Percentiles rank a stretch among this genome's conserved stretches.
These are phyloP conservation scores for Papilio machaon DNA, from an alignment of 1,140 invertebrate species.

Conservation along the genomic window DNA sequence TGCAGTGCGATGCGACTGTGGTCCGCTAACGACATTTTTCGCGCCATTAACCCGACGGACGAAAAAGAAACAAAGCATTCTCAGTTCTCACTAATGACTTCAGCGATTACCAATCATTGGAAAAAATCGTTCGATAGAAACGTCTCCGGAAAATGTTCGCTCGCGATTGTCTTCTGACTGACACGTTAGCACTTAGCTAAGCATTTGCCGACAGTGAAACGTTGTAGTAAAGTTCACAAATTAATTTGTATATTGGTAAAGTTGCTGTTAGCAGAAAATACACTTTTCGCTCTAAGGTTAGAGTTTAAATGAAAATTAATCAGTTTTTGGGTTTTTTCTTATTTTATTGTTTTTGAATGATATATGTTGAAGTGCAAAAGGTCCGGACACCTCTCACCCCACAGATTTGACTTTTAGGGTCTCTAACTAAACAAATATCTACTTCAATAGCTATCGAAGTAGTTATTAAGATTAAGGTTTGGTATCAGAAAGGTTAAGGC, in stretches of 20 bases:
- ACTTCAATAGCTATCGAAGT: slow-evolving; percentile 21
- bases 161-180: background rate
- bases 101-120: slow-evolving; percentile 71
- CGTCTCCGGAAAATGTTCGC: slow-evolving; percentile 38
- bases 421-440: background rate
- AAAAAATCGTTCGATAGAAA: slow-evolving; percentile 59
- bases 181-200: background rate
- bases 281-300: too few species aligned
- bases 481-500: slow-evolving; percentile 36
- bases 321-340: too few species aligned
- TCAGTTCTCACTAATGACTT: slow-evolving; percentile 64
- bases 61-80: slow-evolving; percentile 62
- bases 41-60: slow-evolving; percentile 63
- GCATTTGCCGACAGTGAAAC: background rate
- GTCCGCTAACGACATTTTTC: slow-evolving; percentile 61
- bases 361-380: too few species aligned
- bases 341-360: too few species aligned
- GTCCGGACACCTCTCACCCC: too few species aligned
- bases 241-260: background rate
- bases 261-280: background rate
- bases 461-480: slow-evolving; percentile 35
- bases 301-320: too few species aligned
- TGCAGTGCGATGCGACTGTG: background rate
- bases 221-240: too few species aligned
- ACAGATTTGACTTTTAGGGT: background rate